Evolutionary conservation across 2,888 invertebrate genomes (phyloP), one percentile per base, ranked within the genome.

Genomic region (Synanthedon andrenaeformis): DNA sequence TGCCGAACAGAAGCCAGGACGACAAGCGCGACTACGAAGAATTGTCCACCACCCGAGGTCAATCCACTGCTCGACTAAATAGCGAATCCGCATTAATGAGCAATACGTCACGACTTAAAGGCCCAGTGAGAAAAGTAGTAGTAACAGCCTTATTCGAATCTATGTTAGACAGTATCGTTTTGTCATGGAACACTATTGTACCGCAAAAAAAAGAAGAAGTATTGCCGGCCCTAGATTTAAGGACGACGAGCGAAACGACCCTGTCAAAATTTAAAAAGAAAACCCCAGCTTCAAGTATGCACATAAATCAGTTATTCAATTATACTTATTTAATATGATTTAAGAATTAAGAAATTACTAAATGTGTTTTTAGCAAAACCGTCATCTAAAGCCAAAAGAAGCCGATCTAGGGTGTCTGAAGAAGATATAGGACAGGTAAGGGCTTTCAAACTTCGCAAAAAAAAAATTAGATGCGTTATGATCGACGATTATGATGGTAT

Each of bases 81-180:
- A 73, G 67, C 55, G 76, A 76, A 1, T 76, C 76, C 0, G 55
- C 55, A 1, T 35, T 35, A 35, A 10, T 35, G 35, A 35, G 35
- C 35, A 35, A 35, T 35, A 23, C 19, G 2, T 73, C 70, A 0
- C 65, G 73, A 12, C 69, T 73, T 1, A 76, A 61, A 42, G 77
- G 76, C 4, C 68, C 79, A 2, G 72, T 79, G 1, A 72, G 72
- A 56, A 79, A 69, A 53, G 83, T 85, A 67, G 59, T 85, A 42
- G 69, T 85, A 6, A 74, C 78, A 12, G 58, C 73, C 60, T 64
- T 87, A 56, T 86, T 82, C 57, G 79, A 84, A 53, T 76, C 83
- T 2, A 86, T 86, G 85, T 61, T 86, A 2, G 70, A 70, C 19
- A 63, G 60, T 57, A 81, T 86, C 41, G 74, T 86, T 11, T 70